phyloP scores from a whole-genome alignment of 1,140 invertebrate genomes.

The Eurosta solidaginis region DNA sequence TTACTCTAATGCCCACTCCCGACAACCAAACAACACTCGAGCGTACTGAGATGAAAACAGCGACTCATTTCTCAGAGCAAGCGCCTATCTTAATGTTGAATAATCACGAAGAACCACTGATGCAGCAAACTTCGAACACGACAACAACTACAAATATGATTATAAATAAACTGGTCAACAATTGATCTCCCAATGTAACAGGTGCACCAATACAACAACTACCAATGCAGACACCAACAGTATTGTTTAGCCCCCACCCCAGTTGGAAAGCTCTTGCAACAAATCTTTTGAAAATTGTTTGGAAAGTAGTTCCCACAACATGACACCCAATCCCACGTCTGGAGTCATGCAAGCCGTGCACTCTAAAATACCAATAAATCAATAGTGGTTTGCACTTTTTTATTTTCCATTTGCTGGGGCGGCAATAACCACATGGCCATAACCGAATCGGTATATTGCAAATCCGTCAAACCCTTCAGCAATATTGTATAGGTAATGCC shows the following conservation, averaged over 20 bases:
- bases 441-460: too few relatives aligned
- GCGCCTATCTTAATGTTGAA: constrained; percentile 33
- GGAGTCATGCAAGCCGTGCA: too few relatives aligned
- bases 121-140: constrained; percentile 26
- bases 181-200: constrained; percentile 78
- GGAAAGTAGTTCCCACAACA: too few relatives aligned
- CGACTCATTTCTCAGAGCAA: constrained; percentile 32
- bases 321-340: too few relatives aligned
- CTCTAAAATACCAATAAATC: too few relatives aligned
- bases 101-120: constrained; percentile 34
- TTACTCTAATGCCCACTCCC: constrained; percentile 47
- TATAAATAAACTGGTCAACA: constrained; percentile 79
- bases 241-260: not conserved
- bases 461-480: too few relatives aligned
- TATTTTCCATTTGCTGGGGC: too few relatives aligned
- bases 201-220: constrained; percentile 60
- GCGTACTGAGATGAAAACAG: not conserved
- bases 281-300: too few relatives aligned
- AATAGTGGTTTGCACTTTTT: too few relatives aligned
- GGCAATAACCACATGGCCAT: too few relatives aligned
- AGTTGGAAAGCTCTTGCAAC: too few relatives aligned
- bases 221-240: not conserved
- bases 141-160: constrained; percentile 48
- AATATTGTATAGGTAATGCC: too few relatives aligned
- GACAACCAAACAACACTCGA: constrained; percentile 40